Evolutionary conservation across 2,113 vertebrate genomes (phyloP).

Genomic region (Lepus americanus): DNA sequence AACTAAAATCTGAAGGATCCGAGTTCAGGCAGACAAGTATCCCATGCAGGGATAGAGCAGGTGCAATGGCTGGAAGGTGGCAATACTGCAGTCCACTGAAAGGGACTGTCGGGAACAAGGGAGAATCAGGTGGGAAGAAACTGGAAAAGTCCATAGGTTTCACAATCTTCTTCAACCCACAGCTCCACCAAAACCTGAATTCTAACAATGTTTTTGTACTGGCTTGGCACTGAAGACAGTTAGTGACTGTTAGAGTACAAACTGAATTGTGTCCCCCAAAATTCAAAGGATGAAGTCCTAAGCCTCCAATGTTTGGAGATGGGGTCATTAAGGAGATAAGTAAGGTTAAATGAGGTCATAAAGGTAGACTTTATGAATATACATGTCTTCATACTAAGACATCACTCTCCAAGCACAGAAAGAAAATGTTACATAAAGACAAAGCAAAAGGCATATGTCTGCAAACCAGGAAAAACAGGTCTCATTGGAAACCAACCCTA

Average conservation of each 20-base stretch:
- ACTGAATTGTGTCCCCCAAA: neutral
- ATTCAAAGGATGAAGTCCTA: neutral
- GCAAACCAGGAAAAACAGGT: neutral
- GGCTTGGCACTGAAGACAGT: neutral
- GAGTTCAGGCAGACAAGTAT: neutral
- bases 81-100: neutral
- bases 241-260: neutral
- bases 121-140: neutral
- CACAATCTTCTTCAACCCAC: neutral
- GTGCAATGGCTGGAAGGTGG: neutral
- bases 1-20: neutral
- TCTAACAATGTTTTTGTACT: neutral
- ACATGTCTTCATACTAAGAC: neutral
- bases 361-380: neutral
- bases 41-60: rapidly evolving
- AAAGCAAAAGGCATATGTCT: neutral
- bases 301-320: neutral
- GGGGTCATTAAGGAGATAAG: neutral
- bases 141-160: neutral
- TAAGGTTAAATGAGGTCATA: neutral
- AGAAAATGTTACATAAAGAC: neutral
- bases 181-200: neutral
- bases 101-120: neutral
- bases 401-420: neutral
- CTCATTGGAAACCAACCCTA: neutral